These are phyloP conservation scores for Betta splendens DNA, from an alignment of 2,797 vertebrate species.

Conservation along the genomic window DNA sequence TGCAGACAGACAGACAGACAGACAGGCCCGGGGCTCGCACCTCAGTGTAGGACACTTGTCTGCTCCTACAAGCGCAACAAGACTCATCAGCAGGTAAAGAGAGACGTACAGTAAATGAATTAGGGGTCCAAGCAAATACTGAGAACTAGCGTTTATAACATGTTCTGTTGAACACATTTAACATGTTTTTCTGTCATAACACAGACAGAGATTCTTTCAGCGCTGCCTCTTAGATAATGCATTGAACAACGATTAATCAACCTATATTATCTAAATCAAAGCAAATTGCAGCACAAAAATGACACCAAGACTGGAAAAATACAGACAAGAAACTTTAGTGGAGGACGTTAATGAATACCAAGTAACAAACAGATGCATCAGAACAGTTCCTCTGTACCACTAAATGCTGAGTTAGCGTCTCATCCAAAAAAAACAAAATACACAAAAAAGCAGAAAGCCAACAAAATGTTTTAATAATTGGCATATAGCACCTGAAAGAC, in stretches of 20 bases:
- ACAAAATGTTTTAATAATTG: not conserved
- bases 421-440: conserved; percentile 15
- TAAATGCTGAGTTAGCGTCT: conserved; percentile 3
- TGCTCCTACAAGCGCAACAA: conserved; percentile 20
- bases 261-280: conserved; percentile 6
- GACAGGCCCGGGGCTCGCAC: too few relatives aligned
- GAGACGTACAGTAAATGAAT: not conserved
- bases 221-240: too few relatives aligned
- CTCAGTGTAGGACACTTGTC: conserved; percentile 25
- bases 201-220: not conserved
- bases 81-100: conserved; percentile 21
- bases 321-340: conserved; percentile 44
- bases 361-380: conserved; percentile 28
- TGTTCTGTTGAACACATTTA: not conserved
- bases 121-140: not conserved
- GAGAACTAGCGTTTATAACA: not conserved
- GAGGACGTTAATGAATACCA: conserved; percentile 1
- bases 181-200: not conserved
- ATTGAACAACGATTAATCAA: too few relatives aligned
- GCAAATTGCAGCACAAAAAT: not conserved
- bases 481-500: not conserved
- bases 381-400: not conserved
- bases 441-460: not conserved
- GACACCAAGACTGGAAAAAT: conserved; percentile 12
- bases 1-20: conserved; percentile 75